Evolutionary conservation across 2,888 invertebrate species (phyloP).

Genomic region (Scaptomyza flava): DNA sequence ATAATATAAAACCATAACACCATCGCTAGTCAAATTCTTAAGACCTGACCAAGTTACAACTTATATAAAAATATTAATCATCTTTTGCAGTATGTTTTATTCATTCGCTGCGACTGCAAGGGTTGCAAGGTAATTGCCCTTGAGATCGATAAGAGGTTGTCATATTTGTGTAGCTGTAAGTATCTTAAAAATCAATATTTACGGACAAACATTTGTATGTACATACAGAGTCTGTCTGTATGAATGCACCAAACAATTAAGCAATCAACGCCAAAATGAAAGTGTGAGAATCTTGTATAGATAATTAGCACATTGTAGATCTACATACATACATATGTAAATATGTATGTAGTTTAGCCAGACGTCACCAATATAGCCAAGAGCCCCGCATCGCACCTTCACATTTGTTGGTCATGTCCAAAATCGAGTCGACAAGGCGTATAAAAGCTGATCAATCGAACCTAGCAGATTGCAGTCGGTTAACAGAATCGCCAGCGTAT

Average conservation of each 20-base stretch:
- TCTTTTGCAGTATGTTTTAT: too few relatives aligned
- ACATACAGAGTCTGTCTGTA: slow-evolving; percentile 8
- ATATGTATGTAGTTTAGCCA: slow-evolving; percentile 24
- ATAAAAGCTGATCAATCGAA: slow-evolving; percentile 66
- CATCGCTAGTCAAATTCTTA: too few relatives aligned
- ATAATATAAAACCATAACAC: too few relatives aligned
- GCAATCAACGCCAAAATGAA: slow-evolving; percentile 33
- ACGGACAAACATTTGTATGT: neutral
- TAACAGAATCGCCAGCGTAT: slow-evolving; percentile 35
- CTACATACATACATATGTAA: neutral
- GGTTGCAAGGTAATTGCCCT: slow-evolving; percentile 1
- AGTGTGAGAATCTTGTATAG: slow-evolving; percentile 75
- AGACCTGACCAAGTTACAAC: too few relatives aligned
- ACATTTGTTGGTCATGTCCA: slow-evolving; percentile 1
- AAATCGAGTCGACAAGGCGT: slow-evolving; percentile 40
- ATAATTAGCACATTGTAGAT: slow-evolving; percentile 65
- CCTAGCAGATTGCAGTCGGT: slow-evolving; percentile 51
- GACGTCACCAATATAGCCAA: slow-evolving; percentile 57
- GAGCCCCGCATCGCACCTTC: slow-evolving; percentile 44
- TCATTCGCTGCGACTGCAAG: neutral
- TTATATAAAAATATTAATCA: too few relatives aligned
- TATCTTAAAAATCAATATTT: neutral
- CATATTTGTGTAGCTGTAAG: neutral
- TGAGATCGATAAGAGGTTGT: neutral
- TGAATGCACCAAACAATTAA: slow-evolving; percentile 30